Evolutionary conservation across 1,140 invertebrate species (phyloP).

Genomic region (Gryllus bimaculatus): DNA sequence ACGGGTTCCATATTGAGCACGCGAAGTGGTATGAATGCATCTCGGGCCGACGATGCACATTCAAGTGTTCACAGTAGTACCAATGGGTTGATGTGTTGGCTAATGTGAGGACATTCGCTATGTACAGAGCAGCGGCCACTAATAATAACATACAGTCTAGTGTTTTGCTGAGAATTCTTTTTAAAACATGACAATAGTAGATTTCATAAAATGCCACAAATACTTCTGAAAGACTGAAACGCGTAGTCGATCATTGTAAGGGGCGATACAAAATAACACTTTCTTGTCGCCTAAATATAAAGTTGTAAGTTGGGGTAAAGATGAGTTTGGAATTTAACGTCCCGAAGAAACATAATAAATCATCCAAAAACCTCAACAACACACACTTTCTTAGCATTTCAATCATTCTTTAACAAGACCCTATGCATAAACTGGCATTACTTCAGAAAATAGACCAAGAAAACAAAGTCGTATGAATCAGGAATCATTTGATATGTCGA

Average conservation of each 20-base stretch:
- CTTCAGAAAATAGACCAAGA: not conserved
- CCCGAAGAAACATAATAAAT: not conserved
- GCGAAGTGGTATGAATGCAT: not conserved
- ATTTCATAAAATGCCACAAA: not conserved
- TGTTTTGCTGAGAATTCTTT: not conserved
- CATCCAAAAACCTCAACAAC: not conserved
- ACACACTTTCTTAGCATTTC: not conserved
- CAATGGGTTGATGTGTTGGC: not conserved
- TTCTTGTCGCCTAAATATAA: not conserved
- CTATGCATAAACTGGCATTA: not conserved
- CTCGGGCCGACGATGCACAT: not conserved
- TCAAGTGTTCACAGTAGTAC: conserved; percentile 4
- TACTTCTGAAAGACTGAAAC: not conserved
- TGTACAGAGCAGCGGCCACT: not conserved
- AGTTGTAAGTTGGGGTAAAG: not conserved
- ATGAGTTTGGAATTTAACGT: not conserved
- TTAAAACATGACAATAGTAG: not conserved
- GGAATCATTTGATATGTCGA: not conserved
- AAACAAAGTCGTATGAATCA: not conserved
- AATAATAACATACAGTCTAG: not conserved
- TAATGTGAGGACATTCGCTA: conserved; percentile 1
- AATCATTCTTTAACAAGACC: not conserved
- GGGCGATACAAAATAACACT: not conserved
- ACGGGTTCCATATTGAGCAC: not conserved
- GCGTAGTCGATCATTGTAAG: not conserved